Conservation (phyloP, 2,113 vertebrate genomes). For the Neopipo cinnamomea region DNA sequence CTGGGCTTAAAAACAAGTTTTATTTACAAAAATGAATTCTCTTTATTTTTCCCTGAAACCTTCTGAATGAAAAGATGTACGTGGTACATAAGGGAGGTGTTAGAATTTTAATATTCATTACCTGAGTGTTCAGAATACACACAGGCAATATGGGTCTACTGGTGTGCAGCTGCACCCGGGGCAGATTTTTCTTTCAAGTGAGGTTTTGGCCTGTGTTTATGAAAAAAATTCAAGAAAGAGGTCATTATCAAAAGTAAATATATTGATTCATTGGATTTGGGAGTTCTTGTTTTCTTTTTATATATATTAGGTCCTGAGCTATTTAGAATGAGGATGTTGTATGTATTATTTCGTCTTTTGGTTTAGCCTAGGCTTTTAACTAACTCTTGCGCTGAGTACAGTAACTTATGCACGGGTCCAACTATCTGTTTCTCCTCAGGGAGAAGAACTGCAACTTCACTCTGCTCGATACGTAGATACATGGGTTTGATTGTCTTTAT, state of each 20-base stretch:
- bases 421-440: not conserved
- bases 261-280: not conserved
- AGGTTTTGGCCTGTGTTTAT: not conserved
- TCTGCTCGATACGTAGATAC: rapidly evolving
- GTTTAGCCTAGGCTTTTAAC: not conserved
- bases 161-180: not conserved
- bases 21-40: not conserved
- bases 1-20: not conserved
- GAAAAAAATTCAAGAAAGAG: not conserved
- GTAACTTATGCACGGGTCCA: not conserved
- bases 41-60: not conserved
- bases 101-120: not conserved
- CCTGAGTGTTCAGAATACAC: not conserved
- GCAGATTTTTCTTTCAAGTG: not conserved
- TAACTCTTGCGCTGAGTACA: not conserved
- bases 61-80: not conserved
- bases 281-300: not conserved
- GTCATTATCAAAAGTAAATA: not conserved
- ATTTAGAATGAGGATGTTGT: not conserved
- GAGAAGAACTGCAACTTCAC: not conserved
- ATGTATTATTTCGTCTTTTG: not conserved
- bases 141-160: not conserved
- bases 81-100: not conserved
- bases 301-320: not conserved
- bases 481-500: not conserved